Evolutionary conservation across 2,888 invertebrate species (phyloP), one percentile per base, ranked within the genome.

Genomic region (Lasiommata megera): DNA sequence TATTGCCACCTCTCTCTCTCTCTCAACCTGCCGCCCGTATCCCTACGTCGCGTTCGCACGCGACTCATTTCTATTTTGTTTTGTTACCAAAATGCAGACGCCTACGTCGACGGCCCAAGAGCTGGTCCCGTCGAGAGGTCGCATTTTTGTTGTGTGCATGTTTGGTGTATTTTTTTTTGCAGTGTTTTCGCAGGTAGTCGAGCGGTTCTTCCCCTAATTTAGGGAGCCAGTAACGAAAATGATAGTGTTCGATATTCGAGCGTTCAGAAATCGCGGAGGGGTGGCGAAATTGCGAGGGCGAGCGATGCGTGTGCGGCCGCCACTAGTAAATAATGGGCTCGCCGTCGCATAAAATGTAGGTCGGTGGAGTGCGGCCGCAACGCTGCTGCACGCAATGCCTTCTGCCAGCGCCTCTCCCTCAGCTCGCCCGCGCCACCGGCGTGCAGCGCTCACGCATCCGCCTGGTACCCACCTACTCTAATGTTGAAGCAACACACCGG

Each of bases 51-150:
- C 88, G 76, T 79, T 88, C 82, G 76, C 84, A 79, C 87, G 82
- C 82, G 84, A 79, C 79, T 54, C 84, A 80, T 83, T 84, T 88
- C 85, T 88, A 88, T 88, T 88, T 81, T 88, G 89, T 90, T 89
- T 90, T 90, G 88, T 90, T 89, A 87, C 88, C 86, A 65, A 87
- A 89, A 88, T 88, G 84, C 82, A 88, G 88, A 84, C 83, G 88
- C 84, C 84, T 82, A 85, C 82, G 74, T 79, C 82, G 86, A 77
- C 81, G 79, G 71, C 73, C 74, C 76, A 75, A 74, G 73, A 77
- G 79, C 84, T 74, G 82, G 79, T 78, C 81, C 82, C 82, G 76
- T 72, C 80, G 79, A 78, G 79, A 79, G 79, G 80, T 82, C 73
- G 75, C 74, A 79, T 88, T 89, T 89, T 88, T 88, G 80, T 82